A percentile compares a stretch with the other conserved stretches of the same genome.
Conservation (phyloP, 2,888 invertebrate genomes). For the Eustalomyia histrio region DNA sequence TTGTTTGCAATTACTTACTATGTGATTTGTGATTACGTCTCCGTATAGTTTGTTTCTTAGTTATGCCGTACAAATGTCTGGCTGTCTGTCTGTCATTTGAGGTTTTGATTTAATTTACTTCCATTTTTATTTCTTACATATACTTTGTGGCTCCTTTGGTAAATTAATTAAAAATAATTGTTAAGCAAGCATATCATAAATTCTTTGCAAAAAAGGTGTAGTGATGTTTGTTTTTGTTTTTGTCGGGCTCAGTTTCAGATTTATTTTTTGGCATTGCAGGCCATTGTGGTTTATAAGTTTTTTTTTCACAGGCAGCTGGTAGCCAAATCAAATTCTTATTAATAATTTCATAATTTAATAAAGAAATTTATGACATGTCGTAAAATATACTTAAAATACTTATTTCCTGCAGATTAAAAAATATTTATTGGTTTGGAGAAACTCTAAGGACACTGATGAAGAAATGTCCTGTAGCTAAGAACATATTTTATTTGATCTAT, state of each 20-base stretch:
- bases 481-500: background rate
- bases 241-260: background rate
- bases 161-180: slow-evolving; percentile 53
- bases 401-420: slow-evolving; percentile 5
- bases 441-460: background rate
- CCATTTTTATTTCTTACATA: background rate
- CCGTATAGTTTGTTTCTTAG: slow-evolving; percentile 1
- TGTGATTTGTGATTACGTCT: slow-evolving; percentile 41
- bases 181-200: slow-evolving; percentile 18
- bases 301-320: slow-evolving; percentile 28
- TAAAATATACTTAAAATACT: slow-evolving; percentile 10
- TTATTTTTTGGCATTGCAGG: background rate
- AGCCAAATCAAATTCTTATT: slow-evolving; percentile 22
- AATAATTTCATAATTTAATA: slow-evolving; percentile 33
- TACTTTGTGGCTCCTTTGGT: slow-evolving; percentile 29
- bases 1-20: slow-evolving; percentile 45
- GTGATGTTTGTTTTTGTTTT: slow-evolving; percentile 19
- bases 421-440: background rate
- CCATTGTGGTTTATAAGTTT: slow-evolving; percentile 5
- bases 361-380: slow-evolving; percentile 26
- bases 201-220: slow-evolving; percentile 3
- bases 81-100: slow-evolving; percentile 25
- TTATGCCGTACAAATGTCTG: slow-evolving; percentile 2
- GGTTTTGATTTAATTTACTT: slow-evolving; percentile 36
- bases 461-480: background rate